Evolutionary conservation across 2,113 vertebrate species (phyloP), one percentile per base, ranked within the genome.

Genomic region (Mobula birostris): DNA sequence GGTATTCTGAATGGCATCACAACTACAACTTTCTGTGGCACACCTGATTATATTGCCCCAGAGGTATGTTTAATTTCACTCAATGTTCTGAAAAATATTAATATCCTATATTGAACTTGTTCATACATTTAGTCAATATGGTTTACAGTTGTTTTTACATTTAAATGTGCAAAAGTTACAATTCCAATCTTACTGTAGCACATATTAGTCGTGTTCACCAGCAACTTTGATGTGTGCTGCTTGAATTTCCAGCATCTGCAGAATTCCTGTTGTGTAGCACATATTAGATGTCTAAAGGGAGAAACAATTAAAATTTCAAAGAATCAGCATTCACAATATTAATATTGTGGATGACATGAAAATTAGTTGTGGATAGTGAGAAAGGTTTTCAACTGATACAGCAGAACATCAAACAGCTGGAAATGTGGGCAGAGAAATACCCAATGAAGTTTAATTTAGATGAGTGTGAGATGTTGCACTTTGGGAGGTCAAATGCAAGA

Each of bases 21-120:
- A 1, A 99, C 99, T 94, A 99, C 98, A 94, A 99, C 99, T 0
- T 99, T 99, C 97, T 99, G 99, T 88, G 99, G 99, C 95, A 99
- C 99, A 0, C 99, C 99, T 1, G 99, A 99, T 96, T 99, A 99
- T 96, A 99, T 99, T 78, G 99, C 99, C 94, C 99, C 99, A 0
- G 99, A 99, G 98, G 99, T 99, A 97, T 94, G 94, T 80, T 17
- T 94, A 7, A 1, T 95, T 94, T 95, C 2, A 90, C 6, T 15
- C 72, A n/a, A 83, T 95, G 0, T 29, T 48, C 68, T 74, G n/a
- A 24, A 40, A 48, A 56, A 8, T 76, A 7, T 8, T 11, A 74
- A 66, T 17, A 88, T 7, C 63, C 29, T 8, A 12, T 36, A 7
- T 14, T n/a, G 32, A 66, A 66, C 66, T 87, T 61, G 83, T 27